Conservation (phyloP, 2,888 invertebrate genomes). For the Caenorhabditis macrosperma region DNA sequence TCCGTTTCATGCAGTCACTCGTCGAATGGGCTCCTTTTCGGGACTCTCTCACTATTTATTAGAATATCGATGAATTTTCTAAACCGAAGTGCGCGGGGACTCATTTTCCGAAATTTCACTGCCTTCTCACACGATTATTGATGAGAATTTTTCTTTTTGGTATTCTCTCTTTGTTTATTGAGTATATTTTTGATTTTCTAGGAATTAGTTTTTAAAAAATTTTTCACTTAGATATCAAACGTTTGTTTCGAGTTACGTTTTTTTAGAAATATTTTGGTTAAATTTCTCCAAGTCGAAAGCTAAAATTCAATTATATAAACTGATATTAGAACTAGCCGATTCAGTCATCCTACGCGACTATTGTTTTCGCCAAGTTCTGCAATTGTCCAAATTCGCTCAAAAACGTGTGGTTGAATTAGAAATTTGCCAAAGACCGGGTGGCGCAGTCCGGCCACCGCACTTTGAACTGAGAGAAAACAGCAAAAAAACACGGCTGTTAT, state of each 20-base stretch:
- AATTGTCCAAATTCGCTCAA: slow-evolving; percentile 3
- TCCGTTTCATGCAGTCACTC: slow-evolving; percentile 8
- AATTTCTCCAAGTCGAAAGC: not conserved
- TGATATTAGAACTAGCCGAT: slow-evolving; percentile 1
- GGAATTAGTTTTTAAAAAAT: not conserved
- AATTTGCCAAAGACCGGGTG: slow-evolving; percentile 39
- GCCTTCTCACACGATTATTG: not conserved
- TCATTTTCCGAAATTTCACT: slow-evolving; percentile 1
- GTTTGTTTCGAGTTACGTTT: too few relatives aligned
- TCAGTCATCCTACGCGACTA: not conserved
- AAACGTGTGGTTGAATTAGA: not conserved
- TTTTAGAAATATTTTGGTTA: slow-evolving; percentile 3
- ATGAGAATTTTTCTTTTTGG: not conserved
- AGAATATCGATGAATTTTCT: slow-evolving; percentile 30
- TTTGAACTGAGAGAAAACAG: slow-evolving; percentile 5
- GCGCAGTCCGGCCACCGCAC: slow-evolving; percentile 25
- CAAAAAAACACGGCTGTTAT: slow-evolving; percentile 41
- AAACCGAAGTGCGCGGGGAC: not conserved
- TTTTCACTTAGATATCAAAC: not conserved
- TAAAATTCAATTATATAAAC: too few relatives aligned
- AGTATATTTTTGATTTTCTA: not conserved
- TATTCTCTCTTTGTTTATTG: not conserved
- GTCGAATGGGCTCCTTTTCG: slow-evolving; percentile 23
- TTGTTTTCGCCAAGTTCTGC: not conserved
- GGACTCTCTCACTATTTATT: slow-evolving; percentile 22